These are phyloP conservation scores for Ageneiosus marmoratus DNA, from an alignment of 2,113 vertebrate genomes.

Conservation along the genomic window DNA sequence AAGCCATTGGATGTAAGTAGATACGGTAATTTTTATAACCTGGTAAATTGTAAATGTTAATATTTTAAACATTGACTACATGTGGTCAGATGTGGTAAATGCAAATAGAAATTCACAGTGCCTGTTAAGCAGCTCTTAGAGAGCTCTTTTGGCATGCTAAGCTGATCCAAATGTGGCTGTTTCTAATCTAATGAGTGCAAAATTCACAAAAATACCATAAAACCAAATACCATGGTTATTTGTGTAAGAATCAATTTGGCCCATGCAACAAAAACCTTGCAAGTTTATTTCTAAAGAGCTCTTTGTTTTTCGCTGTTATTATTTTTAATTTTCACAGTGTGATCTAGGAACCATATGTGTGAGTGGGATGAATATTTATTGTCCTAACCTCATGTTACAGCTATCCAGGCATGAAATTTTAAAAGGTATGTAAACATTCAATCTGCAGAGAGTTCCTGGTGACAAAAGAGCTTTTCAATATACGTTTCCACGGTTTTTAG, in stretches of 20 bases:
- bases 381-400: conserved; percentile 56
- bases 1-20: background rate
- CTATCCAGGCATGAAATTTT: conserved; percentile 48
- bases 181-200: conserved; percentile 36
- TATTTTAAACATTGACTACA: background rate
- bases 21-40: background rate
- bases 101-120: background rate
- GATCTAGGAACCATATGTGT: conserved; percentile 50
- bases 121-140: conserved; percentile 31
- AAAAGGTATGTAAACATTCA: conserved; percentile 55
- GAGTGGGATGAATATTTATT: conserved; percentile 52
- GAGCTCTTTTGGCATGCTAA: background rate
- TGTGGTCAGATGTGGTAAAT: background rate
- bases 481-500: background rate
- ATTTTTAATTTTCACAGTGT: conserved; percentile 47
- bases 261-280: conserved; percentile 44
- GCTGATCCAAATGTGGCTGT: conserved; percentile 21
- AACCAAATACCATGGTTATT: conserved; percentile 36
- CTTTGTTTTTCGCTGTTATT: conserved; percentile 39
- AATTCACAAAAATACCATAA: conserved; percentile 40
- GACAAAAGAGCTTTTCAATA: conserved; percentile 43
- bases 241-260: conserved; percentile 46
- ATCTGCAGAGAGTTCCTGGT: conserved; percentile 35
- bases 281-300: conserved; percentile 53
- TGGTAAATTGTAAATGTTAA: background rate